Conservation (phyloP, 2,113 vertebrate genomes). For the Prolemur simus region DNA sequence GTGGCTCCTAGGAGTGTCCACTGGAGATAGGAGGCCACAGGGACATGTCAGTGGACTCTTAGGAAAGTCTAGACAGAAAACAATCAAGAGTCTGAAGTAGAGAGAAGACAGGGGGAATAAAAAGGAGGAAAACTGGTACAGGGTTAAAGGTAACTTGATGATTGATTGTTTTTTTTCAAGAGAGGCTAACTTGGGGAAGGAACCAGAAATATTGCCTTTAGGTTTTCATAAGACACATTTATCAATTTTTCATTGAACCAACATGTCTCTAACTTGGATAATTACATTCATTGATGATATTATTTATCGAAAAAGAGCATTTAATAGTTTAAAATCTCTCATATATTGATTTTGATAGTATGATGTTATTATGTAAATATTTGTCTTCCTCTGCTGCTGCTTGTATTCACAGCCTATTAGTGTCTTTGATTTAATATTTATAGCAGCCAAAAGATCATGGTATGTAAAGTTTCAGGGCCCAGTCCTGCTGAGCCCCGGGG, state of each 20-base stretch:
- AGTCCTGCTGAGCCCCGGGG: too few relatives aligned
- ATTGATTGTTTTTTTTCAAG: not conserved
- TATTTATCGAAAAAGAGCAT: not conserved
- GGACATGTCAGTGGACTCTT: not conserved
- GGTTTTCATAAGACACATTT: not conserved
- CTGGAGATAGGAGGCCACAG: not conserved
- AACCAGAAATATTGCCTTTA: not conserved
- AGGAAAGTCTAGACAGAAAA: not conserved
- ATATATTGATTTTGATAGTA: not conserved
- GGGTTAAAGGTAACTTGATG: not conserved
- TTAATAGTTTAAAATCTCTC: not conserved
- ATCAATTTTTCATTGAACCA: not conserved
- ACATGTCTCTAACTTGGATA: not conserved
- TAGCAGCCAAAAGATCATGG: not conserved
- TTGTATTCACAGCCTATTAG: not conserved
- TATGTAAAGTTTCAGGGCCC: not conserved
- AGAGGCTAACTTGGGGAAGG: not conserved
- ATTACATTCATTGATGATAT: not conserved
- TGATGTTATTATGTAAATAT: not conserved
- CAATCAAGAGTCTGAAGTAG: not conserved
- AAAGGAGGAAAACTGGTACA: not conserved
- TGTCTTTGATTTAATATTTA: not conserved
- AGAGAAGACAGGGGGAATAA: not conserved
- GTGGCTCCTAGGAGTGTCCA: not conserved
- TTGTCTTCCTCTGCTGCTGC: not conserved